A percentile compares a stretch with the other conserved stretches of the same genome.
Conservation (phyloP, 2,888 invertebrate genomes). For the Eupelmus urozonus region DNA sequence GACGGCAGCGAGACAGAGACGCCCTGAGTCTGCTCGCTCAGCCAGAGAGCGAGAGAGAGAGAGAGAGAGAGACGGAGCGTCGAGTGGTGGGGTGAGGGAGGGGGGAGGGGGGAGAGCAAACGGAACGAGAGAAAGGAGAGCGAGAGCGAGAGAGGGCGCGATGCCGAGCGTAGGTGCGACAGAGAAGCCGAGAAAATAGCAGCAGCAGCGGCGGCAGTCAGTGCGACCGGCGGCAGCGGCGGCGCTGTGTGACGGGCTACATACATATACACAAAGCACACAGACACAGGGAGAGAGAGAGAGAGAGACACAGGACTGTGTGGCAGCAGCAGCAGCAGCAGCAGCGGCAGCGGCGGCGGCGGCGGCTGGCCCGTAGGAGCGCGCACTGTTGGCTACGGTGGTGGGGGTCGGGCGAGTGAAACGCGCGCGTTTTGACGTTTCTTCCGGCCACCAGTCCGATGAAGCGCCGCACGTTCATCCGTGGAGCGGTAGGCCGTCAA, state of each 20-base stretch:
- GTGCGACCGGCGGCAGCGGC: conserved; percentile 7
- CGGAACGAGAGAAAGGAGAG: conserved; percentile 55
- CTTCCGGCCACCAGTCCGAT: conserved; percentile 62
- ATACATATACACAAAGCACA: not conserved
- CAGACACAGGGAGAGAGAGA: too few species aligned
- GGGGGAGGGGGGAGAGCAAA: conserved; percentile 9
- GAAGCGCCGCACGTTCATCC: conserved; percentile 61
- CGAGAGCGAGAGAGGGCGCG: conserved; percentile 42
- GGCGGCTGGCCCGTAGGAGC: too few species aligned
- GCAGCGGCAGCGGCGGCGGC: not conserved
- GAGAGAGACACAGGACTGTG: not conserved
- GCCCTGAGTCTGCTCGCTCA: not conserved
- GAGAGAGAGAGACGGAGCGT: conserved; percentile 21
- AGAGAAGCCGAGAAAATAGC: conserved; percentile 55
- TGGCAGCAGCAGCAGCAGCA: not conserved
- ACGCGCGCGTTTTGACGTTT: conserved; percentile 65
- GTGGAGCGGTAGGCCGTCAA: conserved; percentile 60
- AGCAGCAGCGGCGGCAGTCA: not conserved
- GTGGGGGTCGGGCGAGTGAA: conserved; percentile 56
- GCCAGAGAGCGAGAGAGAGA: conserved; percentile 15
- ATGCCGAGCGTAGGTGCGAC: conserved; percentile 23
- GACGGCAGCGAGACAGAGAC: conserved; percentile 16
- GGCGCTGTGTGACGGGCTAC: conserved; percentile 8
- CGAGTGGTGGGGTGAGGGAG: not conserved
- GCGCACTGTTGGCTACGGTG: conserved; percentile 5